These are phyloP conservation scores for Amblyteles armatorius DNA, from an alignment of 2,888 invertebrate species.

Conservation along the genomic window DNA sequence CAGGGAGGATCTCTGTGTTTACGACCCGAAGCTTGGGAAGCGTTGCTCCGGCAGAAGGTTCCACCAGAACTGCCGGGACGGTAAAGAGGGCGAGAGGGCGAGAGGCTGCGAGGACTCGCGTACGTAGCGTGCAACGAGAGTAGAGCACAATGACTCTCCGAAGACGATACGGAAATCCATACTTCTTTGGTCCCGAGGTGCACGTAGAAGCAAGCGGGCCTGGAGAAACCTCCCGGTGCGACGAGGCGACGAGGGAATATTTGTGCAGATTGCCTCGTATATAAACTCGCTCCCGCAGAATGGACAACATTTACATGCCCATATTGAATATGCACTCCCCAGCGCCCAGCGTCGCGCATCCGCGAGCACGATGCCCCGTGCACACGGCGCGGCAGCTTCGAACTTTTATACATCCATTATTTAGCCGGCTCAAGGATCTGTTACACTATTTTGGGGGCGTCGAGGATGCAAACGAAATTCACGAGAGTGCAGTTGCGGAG, in stretches of 20 bases:
- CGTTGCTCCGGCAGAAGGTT: background rate
- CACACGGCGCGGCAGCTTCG: background rate
- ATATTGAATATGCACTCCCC: conserved; percentile 10
- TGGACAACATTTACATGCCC: conserved; percentile 39
- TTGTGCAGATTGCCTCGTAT: conserved; percentile 37
- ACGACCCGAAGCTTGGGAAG: conserved; percentile 24
- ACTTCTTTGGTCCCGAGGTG: background rate
- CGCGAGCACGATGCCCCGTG: background rate
- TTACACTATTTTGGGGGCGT: background rate
- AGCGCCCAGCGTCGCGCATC: conserved; percentile 1
- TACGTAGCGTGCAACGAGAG: background rate
- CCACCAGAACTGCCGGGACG: background rate
- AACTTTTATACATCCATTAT: conserved; percentile 23
- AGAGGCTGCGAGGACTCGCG: background rate
- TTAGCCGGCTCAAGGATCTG: conserved; percentile 4
- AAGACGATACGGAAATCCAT: background rate
- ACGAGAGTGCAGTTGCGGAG: background rate
- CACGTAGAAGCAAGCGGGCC: background rate
- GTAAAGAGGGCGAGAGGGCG: background rate
- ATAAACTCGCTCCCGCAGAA: conserved; percentile 29
- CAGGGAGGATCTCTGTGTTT: conserved; percentile 3
- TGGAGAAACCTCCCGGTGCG: background rate
- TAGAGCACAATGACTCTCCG: conserved; percentile 25
- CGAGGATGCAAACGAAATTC: background rate
- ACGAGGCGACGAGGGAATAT: conserved; percentile 18